phyloP scores from a whole-genome alignment of 2,888 invertebrate genomes.

The Netelia melanura region DNA sequence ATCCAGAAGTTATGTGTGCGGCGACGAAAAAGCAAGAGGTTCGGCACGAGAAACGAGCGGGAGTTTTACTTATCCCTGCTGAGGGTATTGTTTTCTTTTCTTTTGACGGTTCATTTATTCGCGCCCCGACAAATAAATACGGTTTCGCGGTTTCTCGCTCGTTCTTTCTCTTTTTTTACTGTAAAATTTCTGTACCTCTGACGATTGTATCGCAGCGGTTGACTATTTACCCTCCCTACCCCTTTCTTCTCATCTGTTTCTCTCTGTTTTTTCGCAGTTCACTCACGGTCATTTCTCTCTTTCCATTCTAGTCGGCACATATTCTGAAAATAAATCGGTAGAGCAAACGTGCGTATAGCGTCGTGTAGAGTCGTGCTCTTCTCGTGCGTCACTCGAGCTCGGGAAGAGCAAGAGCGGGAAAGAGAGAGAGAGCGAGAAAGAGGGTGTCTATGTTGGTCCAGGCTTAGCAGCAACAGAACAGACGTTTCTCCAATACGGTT shows the following conservation, averaged over 20 bases:
- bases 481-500: constrained; percentile 43
- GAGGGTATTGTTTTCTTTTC: not conserved
- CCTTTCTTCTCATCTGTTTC: too few relatives aligned
- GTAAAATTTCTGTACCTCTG: too few relatives aligned
- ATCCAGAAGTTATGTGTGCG: constrained; percentile 19
- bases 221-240: too few relatives aligned
- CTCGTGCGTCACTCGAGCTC: constrained; percentile 60
- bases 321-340: constrained; percentile 59
- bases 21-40: not conserved
- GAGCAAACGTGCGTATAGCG: constrained; percentile 42
- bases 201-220: too few relatives aligned
- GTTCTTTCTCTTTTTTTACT: not conserved
- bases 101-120: not conserved
- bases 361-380: constrained; percentile 25
- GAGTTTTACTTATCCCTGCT: not conserved
- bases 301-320: constrained; percentile 39
- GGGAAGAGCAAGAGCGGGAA: not conserved
- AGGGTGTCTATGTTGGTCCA: constrained; percentile 26
- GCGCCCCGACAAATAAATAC: not conserved
- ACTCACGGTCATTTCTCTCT: not conserved
- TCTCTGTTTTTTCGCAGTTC: not conserved
- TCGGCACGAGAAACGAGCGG: not conserved
- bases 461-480: constrained; percentile 41
- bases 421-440: not conserved
- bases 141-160: too few relatives aligned